Percentiles rank a stretch among this genome's conserved stretches.
Conservation (phyloP, 2,113 vertebrate species). For the Poecile atricapillus region DNA sequence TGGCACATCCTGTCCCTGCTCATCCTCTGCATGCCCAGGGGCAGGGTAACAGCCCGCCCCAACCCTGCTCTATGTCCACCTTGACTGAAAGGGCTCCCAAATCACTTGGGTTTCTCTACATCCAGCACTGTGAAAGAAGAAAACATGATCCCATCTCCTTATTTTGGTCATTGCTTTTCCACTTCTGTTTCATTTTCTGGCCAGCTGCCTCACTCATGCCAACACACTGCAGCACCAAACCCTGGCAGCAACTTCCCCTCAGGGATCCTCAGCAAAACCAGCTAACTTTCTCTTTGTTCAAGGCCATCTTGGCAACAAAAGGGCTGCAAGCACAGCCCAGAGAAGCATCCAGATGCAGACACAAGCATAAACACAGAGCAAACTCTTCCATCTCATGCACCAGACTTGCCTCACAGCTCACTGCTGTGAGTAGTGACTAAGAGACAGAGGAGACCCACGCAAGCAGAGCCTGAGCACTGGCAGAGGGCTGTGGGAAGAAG, state of each 20-base stretch:
- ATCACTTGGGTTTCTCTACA: neutral
- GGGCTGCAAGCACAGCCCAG: neutral
- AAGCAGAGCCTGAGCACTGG: neutral
- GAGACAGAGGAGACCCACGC: neutral
- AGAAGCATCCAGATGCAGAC: accelerated
- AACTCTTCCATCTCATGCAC: neutral
- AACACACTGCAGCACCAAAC: neutral
- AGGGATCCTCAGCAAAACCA: neutral
- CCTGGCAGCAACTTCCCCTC: neutral
- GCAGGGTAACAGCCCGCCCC: neutral
- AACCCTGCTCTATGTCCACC: neutral
- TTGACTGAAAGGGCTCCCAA: neutral
- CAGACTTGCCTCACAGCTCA: neutral
- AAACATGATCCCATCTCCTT: neutral
- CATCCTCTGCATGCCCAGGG: accelerated
- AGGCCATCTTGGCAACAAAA: neutral
- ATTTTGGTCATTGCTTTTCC: neutral
- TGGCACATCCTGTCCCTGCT: neutral
- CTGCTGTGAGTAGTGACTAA: neutral
- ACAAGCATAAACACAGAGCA: accelerated
- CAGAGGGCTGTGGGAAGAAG: neutral
- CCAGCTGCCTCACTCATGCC: accelerated
- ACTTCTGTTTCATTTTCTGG: neutral
- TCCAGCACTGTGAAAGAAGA: neutral
- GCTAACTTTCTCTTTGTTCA: neutral